A percentile compares a stretch with the other conserved stretches of the same genome.
Evolutionary conservation across 2,113 vertebrate genomes (phyloP).

Genomic region (Grallaria varia): DNA sequence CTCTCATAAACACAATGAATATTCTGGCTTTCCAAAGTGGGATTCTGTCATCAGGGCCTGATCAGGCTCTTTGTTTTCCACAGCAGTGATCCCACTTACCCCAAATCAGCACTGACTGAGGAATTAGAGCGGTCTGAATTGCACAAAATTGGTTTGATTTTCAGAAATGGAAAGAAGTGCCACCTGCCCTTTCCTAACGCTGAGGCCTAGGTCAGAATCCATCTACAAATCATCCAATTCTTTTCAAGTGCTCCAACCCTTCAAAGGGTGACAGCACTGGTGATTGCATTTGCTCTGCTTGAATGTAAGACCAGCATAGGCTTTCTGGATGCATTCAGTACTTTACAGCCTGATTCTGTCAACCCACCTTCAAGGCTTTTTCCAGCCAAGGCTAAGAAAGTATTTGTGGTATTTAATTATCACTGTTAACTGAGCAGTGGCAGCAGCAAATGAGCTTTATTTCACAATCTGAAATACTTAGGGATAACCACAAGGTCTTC

Average conservation of each 20-base stretch:
- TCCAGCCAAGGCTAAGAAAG: neutral
- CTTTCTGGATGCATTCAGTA: neutral
- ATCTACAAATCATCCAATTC: slow-evolving; percentile 11
- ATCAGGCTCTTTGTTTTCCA: neutral
- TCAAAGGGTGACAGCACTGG: neutral
- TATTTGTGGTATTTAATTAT: neutral
- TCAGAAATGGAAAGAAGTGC: slow-evolving; percentile 1
- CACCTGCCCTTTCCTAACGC: neutral
- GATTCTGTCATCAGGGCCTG: neutral
- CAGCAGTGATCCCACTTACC: neutral
- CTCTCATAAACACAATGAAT: neutral
- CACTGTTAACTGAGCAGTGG: neutral
- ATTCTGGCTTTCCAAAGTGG: neutral
- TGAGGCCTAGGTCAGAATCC: neutral
- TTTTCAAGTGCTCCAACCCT: slow-evolving; percentile 2
- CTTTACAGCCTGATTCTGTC: neutral
- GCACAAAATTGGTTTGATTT: neutral
- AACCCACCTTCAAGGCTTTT: neutral
- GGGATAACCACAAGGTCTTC: neutral
- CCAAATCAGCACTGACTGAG: neutral
- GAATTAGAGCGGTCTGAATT: neutral
- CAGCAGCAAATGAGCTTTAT: neutral
- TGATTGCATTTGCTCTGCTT: slow-evolving; percentile 41
- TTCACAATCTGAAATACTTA: neutral
- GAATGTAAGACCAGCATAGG: neutral